Percentiles rank a stretch among this genome's conserved stretches.
phyloP scores from a whole-genome alignment of 2,797 vertebrate species.

The Pelodytes ibericus region DNA sequence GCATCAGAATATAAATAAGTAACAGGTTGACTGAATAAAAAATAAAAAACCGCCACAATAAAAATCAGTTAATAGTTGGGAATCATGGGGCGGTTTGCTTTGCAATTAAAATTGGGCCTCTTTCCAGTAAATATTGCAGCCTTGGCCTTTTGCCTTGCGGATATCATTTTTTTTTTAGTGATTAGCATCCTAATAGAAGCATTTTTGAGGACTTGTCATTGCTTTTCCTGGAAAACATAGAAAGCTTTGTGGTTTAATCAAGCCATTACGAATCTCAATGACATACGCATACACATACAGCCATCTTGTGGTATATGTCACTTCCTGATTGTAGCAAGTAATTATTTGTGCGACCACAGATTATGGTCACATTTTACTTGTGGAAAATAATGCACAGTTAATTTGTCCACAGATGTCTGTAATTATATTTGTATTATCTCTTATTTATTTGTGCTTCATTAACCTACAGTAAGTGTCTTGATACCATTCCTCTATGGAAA shows the following conservation, averaged over 20 bases:
- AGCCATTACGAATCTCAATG: background rate
- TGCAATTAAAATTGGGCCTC: background rate
- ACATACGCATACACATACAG: constrained; percentile 9
- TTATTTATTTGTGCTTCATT: background rate
- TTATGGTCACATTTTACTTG: background rate
- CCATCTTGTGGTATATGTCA: background rate
- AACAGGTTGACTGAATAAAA: constrained; percentile 3
- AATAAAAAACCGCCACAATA: constrained; percentile 8
- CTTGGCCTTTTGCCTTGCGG: constrained; percentile 10
- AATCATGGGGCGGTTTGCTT: background rate
- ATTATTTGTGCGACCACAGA: background rate
- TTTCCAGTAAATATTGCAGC: constrained; percentile 7
- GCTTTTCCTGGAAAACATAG: background rate
- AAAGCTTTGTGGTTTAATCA: background rate
- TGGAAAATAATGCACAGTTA: background rate
- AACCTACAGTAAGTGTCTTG: background rate
- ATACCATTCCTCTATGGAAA: too few relatives aligned
- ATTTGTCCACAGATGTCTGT: background rate
- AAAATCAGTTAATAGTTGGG: background rate
- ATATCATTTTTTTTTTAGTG: constrained; percentile 1
- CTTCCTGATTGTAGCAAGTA: background rate
- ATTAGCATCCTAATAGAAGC: background rate
- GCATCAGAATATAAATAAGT: constrained; percentile 34
- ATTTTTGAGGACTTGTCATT: background rate
- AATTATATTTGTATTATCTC: background rate